phyloP scores from a whole-genome alignment of 2,797 vertebrate species.

The Neosilurus hyrtlii region DNA sequence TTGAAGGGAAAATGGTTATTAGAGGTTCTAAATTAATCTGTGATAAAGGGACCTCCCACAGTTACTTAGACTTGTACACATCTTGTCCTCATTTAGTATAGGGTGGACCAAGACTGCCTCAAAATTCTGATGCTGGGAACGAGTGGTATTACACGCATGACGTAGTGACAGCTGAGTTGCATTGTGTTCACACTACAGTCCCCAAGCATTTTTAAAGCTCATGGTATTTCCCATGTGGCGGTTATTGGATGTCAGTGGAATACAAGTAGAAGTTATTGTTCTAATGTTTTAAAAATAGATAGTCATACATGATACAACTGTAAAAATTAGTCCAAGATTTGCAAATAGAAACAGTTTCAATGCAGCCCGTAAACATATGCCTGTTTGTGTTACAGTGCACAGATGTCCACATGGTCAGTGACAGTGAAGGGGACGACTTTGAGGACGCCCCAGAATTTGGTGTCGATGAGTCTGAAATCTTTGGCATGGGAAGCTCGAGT shows the following conservation, averaged over 20 bases:
- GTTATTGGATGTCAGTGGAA: neutral
- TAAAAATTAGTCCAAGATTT: neutral
- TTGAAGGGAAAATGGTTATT: slow-evolving; percentile 4
- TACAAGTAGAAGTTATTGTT: neutral
- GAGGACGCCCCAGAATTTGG: slow-evolving; percentile 98
- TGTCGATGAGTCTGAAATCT: slow-evolving; percentile 97
- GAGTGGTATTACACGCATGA: neutral
- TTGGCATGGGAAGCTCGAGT: slow-evolving; percentile 87
- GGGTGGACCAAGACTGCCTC: neutral
- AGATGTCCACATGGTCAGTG: slow-evolving; percentile 99
- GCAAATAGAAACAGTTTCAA: neutral
- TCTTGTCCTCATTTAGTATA: neutral
- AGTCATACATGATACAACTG: neutral
- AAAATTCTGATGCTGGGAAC: neutral
- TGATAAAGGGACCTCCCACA: neutral
- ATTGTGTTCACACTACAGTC: slow-evolving; percentile 11
- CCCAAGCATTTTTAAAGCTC: slow-evolving; percentile 17
- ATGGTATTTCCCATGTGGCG: neutral
- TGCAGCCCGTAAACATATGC: neutral
- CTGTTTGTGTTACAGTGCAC: slow-evolving; percentile 76
- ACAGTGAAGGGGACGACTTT: slow-evolving; percentile 97
- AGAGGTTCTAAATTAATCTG: slow-evolving; percentile 8
- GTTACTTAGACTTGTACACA: neutral
- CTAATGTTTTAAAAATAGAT: neutral
- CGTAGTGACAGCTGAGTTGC: slow-evolving; percentile 2